phyloP scores from a whole-genome alignment of 2,113 vertebrate species.

The Antechinus flavipes region DNA sequence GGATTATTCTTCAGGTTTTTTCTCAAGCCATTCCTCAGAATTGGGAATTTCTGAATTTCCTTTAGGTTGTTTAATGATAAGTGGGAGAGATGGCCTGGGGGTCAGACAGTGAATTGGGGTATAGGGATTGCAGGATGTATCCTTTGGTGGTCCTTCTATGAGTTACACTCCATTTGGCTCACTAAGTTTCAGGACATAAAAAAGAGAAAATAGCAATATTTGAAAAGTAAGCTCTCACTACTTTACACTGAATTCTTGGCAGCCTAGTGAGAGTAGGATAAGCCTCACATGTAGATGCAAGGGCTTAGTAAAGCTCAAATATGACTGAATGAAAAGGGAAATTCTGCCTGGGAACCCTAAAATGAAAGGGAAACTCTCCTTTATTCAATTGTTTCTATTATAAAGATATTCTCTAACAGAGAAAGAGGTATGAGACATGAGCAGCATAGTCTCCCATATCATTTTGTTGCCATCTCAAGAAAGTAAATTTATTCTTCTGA shows the following conservation, averaged over 20 bases:
- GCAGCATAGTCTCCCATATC: background rate
- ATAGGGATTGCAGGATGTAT: background rate
- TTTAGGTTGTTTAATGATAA: background rate
- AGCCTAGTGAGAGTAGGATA: background rate
- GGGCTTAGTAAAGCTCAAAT: background rate
- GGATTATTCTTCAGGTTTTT: background rate
- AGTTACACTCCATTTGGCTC: background rate
- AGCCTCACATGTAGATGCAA: background rate
- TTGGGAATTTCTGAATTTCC: background rate
- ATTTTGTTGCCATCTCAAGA: background rate
- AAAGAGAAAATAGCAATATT: background rate
- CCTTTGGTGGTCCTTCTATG: background rate
- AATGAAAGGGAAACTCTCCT: background rate
- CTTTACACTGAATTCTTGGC: background rate
- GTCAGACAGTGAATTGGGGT: background rate
- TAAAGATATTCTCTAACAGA: background rate
- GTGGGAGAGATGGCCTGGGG: background rate
- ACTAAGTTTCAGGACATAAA: background rate
- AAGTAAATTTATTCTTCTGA: background rate
- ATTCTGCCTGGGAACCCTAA: background rate
- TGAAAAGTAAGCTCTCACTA: background rate
- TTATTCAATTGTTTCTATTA: background rate
- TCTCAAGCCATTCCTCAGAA: background rate
- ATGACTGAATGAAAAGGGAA: background rate
- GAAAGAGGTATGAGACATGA: background rate